phyloP scores from a whole-genome alignment of 2,888 invertebrate genomes.

The Lasius fuliginosus region DNA sequence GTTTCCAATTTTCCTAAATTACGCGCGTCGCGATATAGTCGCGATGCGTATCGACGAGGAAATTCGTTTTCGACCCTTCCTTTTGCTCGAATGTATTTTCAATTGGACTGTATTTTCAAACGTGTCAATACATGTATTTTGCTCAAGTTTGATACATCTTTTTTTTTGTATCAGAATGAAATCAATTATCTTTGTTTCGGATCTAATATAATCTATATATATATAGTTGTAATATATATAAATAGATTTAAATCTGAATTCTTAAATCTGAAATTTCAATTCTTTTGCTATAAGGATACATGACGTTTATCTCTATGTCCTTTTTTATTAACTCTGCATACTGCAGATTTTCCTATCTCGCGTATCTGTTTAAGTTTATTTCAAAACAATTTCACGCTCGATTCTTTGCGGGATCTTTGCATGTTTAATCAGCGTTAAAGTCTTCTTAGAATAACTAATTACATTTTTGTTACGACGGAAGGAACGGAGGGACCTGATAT shows the following conservation, averaged over 20 bases:
- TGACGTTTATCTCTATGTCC: not conserved
- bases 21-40: slow-evolving; percentile 64
- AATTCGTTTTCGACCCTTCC: slow-evolving; percentile 70
- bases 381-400: slow-evolving; percentile 78
- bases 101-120: slow-evolving; percentile 4
- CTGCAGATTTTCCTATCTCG: slow-evolving; percentile 1
- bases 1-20: slow-evolving; percentile 80
- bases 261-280: not conserved
- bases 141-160: not conserved
- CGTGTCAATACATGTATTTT: not conserved
- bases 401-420: slow-evolving; percentile 75
- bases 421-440: slow-evolving; percentile 70
- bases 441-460: slow-evolving; percentile 78
- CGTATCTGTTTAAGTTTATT: slow-evolving; percentile 4
- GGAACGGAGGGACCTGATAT: slow-evolving; percentile 55
- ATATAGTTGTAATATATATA: not conserved
- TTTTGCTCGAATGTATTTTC: slow-evolving; percentile 51
- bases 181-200: not conserved
- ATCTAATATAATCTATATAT: not conserved
- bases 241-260: slow-evolving; percentile 1
- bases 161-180: not conserved
- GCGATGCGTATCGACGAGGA: slow-evolving; percentile 66
- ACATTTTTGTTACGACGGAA: slow-evolving; percentile 79
- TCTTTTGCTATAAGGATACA: not conserved
- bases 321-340: not conserved